Evolutionary conservation across 2,888 invertebrate species (phyloP).

Genomic region (Mimachlamys varia): DNA sequence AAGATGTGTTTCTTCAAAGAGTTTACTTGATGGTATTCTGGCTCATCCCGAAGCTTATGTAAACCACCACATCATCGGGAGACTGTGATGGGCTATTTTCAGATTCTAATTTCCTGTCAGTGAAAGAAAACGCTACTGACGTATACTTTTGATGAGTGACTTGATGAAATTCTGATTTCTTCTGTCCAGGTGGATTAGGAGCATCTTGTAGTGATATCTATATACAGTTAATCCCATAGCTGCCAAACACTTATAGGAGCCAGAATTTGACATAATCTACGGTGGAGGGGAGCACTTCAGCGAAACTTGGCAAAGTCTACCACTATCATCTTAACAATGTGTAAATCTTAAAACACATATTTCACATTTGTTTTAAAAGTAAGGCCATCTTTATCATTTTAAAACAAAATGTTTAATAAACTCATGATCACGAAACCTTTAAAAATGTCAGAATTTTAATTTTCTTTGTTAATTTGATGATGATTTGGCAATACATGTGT

Average conservation of each 20-base stretch:
- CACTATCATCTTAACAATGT: not conserved
- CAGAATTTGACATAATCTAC: not conserved
- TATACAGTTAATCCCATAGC: constrained; percentile 31
- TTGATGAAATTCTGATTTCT: constrained; percentile 27
- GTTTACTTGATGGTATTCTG: constrained; percentile 5
- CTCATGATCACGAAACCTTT: not conserved
- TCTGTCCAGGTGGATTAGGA: constrained; percentile 34
- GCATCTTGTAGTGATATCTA: not conserved
- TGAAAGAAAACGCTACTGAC: not conserved
- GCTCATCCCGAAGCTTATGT: constrained; percentile 23
- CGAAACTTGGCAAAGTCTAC: not conserved
- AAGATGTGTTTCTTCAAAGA: constrained; percentile 33
- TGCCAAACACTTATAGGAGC: not conserved
- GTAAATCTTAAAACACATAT: not conserved
- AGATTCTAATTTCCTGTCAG: constrained; percentile 31
- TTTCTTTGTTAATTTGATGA: not conserved
- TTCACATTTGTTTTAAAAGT: not conserved
- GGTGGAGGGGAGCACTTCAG: not conserved
- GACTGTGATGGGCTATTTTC: constrained; percentile 15
- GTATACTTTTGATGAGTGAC: constrained; percentile 34
- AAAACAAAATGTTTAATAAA: not conserved
- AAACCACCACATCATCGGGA: not conserved
- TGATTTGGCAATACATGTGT: not conserved
- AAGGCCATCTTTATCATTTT: not conserved
- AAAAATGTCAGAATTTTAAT: not conserved